Evolutionary conservation across 2,113 vertebrate species (phyloP), one percentile per base, ranked within the genome.

Genomic region (Gopherus flavomarginatus): DNA sequence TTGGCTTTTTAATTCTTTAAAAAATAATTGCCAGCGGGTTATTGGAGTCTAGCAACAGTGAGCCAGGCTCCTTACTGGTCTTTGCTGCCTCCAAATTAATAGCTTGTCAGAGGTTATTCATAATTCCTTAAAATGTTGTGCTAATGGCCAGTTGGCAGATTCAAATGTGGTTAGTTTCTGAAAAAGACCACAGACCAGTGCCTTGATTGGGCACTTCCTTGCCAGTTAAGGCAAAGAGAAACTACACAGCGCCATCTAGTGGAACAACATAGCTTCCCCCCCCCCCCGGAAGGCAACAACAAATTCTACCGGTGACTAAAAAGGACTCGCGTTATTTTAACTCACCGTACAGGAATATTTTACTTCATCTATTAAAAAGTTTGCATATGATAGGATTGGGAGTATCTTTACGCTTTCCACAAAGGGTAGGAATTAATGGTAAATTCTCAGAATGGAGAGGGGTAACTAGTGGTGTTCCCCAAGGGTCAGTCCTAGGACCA

Each of bases 181-280:
- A 77, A 13, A 27, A 11, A 35, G 14, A 59, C 44, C 4, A 21
- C 85, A 75, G 35, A 19, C 14, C 57, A 0, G 31, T 26, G 84
- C n/a, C 4, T 2, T 1, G 4, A 29, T 62, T 6, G 80, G 54
- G 11, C 35, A 49, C 5, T 1, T 3, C 0, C 13, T 85, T 4
- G 38, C 0, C 3, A 75, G 14, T 11, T 21, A 53, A 21, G 49
- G 69, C 88, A 8, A 42, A 81, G 16, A 42, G 24, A 96, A 86
- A 49, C 38, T 1, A 59, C 5, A 0, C 44, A 4, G 85, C 57
- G 6, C 62, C 62, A 65, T 13, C 90, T 92, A 83, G 85, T 83
- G 86, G 89, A 80, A 77, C 27, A 17, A 82, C 17, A 35, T 4
- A 57, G 4, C 22, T 22, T 14, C 24, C 29, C 57, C 26, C 44